These are phyloP conservation scores for Tipula lateralis DNA, from an alignment of 2,888 invertebrate species.

Conservation along the genomic window DNA sequence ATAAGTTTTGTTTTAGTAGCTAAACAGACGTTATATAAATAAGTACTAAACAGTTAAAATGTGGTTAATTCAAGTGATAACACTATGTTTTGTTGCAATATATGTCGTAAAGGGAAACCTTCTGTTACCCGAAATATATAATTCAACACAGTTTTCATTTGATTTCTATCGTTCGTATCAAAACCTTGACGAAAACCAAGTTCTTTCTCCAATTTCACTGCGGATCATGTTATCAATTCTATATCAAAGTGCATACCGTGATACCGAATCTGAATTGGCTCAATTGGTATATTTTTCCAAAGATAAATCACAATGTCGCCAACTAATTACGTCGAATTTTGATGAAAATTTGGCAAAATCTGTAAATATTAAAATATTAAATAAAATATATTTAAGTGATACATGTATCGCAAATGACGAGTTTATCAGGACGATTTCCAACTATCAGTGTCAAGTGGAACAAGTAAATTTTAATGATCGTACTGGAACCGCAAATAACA, in stretches of 20 bases:
- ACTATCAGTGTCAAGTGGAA: neutral
- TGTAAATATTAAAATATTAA: neutral
- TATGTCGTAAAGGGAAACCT: neutral
- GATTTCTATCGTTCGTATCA: neutral
- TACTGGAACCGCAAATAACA: neutral
- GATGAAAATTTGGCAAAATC: neutral
- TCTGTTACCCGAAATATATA: neutral
- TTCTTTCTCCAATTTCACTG: neutral
- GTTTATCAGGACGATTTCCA: neutral
- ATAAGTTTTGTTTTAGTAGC: too few species aligned
- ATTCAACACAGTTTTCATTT: conserved; percentile 9
- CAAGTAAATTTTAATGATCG: neutral
- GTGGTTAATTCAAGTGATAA: neutral
- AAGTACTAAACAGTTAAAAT: neutral
- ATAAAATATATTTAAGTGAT: neutral
- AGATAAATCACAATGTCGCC: neutral
- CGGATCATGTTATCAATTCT: neutral
- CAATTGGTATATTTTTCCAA: neutral
- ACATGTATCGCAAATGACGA: neutral
- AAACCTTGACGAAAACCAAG: neutral
- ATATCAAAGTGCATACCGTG: neutral
- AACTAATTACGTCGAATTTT: neutral
- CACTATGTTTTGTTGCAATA: neutral
- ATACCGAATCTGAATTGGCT: neutral
- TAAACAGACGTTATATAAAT: neutral